These are phyloP conservation scores for Lophotriccus pileatus DNA, from an alignment of 2,797 vertebrate genomes.

Conservation along the genomic window DNA sequence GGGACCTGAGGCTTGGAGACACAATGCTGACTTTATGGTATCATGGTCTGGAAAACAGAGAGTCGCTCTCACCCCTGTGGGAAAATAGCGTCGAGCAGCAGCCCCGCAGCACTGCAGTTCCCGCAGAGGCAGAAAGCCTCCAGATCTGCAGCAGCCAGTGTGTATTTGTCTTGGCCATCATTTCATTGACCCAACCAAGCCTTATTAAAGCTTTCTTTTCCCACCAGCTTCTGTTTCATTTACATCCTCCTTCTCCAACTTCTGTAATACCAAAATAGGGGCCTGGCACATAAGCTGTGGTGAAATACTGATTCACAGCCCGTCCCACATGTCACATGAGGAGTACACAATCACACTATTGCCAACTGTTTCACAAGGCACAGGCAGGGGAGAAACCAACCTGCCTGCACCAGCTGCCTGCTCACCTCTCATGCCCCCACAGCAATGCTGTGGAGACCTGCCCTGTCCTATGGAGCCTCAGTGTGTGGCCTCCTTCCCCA, in stretches of 20 bases:
- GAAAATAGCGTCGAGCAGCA: rapidly evolving
- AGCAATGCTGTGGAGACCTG: rapidly evolving
- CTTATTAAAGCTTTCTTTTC: neutral
- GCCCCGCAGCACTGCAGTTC: rapidly evolving
- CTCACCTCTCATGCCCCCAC: neutral
- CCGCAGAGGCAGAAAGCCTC: neutral
- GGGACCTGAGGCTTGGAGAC: neutral
- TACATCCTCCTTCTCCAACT: neutral
- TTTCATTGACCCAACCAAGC: neutral
- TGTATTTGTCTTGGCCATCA: neutral
- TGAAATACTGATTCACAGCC: neutral
- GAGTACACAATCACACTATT: rapidly evolving
- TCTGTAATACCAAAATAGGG: neutral
- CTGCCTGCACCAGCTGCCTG: neutral
- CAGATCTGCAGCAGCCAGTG: neutral
- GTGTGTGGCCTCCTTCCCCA: rapidly evolving
- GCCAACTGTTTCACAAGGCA: neutral
- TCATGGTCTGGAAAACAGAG: neutral
- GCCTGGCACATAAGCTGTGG: neutral
- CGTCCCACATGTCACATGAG: rapidly evolving
- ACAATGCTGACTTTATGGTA: neutral
- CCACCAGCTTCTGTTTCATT: neutral
- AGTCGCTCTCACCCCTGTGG: neutral
- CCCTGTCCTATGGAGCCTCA: neutral
- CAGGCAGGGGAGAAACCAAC: neutral